These are phyloP conservation scores for Bellardia pandia DNA, from an alignment of 2,888 invertebrate species.

Conservation along the genomic window DNA sequence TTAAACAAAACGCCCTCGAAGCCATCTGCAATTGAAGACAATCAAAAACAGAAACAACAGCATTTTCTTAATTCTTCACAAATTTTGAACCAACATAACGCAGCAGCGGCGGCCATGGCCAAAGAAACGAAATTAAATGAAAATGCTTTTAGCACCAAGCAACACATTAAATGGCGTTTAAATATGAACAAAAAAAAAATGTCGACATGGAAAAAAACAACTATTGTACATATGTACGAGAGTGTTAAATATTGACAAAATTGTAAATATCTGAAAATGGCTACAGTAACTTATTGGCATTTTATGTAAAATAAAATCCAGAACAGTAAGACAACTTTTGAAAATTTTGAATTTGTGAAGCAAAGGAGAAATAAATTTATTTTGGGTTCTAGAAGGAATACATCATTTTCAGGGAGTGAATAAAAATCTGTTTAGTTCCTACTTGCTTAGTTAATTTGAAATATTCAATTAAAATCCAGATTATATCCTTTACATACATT, in stretches of 20 bases:
- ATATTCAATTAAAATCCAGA: background rate
- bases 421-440: no score
- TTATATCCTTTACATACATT: constrained; percentile 34
- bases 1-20: constrained; percentile 70
- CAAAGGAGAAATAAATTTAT: no score
- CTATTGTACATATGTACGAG: background rate
- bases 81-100: constrained; percentile 78
- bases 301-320: background rate
- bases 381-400: no score
- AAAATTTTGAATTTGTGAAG: no score
- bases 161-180: constrained; percentile 60
- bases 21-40: constrained; percentile 71
- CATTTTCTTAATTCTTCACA: constrained; percentile 81
- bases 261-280: background rate
- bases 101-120: constrained; percentile 33
- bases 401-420: no score
- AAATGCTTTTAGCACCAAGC: constrained; percentile 63
- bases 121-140: constrained; percentile 36
- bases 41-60: constrained; percentile 71
- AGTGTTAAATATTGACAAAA: constrained; percentile 30
- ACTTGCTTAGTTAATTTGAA: background rate
- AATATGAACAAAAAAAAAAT: background rate
- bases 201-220: background rate
- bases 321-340: no score
- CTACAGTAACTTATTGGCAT: no score